Conservation (phyloP, 2,797 vertebrate species). For the Tenualosa ilisha region DNA sequence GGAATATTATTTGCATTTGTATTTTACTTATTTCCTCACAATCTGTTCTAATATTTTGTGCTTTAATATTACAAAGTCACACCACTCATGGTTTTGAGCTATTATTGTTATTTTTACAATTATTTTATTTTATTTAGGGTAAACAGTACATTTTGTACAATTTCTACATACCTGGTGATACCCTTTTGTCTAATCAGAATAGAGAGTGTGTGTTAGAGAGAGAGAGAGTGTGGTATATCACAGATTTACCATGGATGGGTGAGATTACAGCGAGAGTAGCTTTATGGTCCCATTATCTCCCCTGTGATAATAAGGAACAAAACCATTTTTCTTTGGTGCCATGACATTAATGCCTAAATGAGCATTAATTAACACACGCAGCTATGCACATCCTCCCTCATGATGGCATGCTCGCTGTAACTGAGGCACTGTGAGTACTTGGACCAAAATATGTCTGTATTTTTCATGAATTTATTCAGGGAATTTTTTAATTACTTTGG, state of each 20-base stretch:
- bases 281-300: constrained; percentile 65
- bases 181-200: background rate
- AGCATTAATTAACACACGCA: constrained; percentile 62
- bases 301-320: constrained; percentile 63
- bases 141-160: background rate
- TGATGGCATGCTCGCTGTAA: background rate
- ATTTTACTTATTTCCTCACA: too few relatives aligned
- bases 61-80: too few relatives aligned
- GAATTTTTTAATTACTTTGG: background rate
- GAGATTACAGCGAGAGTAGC: constrained; percentile 47
- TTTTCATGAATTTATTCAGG: background rate
- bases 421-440: background rate
- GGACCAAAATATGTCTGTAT: background rate
- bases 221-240: background rate
- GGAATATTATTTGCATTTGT: too few relatives aligned
- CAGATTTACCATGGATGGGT: constrained; percentile 35
- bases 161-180: background rate
- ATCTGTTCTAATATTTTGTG: too few relatives aligned
- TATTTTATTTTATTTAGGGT: too few relatives aligned
- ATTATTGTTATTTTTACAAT: too few relatives aligned
- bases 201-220: constrained; percentile 8
- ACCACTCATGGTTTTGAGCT: background rate
- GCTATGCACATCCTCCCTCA: constrained; percentile 12
- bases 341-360: constrained; percentile 66
- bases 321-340: constrained; percentile 61